Percentiles rank a stretch among this genome's conserved stretches.
These are phyloP conservation scores for Bufo bufo DNA, from an alignment of 2,113 vertebrate genomes.

Conservation along the genomic window DNA sequence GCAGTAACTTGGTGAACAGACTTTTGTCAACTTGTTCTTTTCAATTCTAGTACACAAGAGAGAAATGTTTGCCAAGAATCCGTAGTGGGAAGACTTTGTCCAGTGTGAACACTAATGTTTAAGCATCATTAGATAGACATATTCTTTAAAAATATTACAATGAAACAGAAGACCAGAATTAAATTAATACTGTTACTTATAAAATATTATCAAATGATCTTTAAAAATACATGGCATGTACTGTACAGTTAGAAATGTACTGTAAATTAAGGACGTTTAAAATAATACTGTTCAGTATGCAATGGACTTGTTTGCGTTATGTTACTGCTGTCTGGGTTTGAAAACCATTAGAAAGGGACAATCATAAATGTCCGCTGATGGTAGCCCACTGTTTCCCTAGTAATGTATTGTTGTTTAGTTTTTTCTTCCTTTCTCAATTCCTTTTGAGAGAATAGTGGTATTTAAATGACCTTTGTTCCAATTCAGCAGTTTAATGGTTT, in stretches of 20 bases:
- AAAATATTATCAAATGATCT: slow-evolving; percentile 40
- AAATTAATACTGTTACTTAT: slow-evolving; percentile 59
- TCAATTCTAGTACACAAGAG: not conserved
- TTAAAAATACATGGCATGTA: slow-evolving; percentile 25
- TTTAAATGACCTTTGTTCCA: slow-evolving; percentile 31
- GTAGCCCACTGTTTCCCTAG: not conserved
- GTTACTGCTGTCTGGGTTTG: not conserved
- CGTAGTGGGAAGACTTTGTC: slow-evolving; percentile 36
- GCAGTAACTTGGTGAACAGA: slow-evolving; percentile 11
- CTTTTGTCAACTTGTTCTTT: not conserved
- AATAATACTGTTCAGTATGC: slow-evolving; percentile 51
- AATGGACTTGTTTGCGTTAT: not conserved
- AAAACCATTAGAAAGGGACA: not conserved
- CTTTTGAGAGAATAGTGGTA: not conserved
- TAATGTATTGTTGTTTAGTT: slow-evolving; percentile 19
- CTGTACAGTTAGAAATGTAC: slow-evolving; percentile 28
- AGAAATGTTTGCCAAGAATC: not conserved
- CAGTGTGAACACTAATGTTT: slow-evolving; percentile 15
- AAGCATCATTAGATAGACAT: slow-evolving; percentile 33
- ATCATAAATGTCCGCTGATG: not conserved
- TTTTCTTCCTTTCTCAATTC: slow-evolving; percentile 17
- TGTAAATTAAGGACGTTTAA: slow-evolving; percentile 14
- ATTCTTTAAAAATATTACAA: slow-evolving; percentile 35
- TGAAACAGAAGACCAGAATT: slow-evolving; percentile 22
- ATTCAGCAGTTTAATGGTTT: slow-evolving; percentile 2